Conservation (phyloP, 2,113 vertebrate species). For the Neogobius melanostomus region DNA sequence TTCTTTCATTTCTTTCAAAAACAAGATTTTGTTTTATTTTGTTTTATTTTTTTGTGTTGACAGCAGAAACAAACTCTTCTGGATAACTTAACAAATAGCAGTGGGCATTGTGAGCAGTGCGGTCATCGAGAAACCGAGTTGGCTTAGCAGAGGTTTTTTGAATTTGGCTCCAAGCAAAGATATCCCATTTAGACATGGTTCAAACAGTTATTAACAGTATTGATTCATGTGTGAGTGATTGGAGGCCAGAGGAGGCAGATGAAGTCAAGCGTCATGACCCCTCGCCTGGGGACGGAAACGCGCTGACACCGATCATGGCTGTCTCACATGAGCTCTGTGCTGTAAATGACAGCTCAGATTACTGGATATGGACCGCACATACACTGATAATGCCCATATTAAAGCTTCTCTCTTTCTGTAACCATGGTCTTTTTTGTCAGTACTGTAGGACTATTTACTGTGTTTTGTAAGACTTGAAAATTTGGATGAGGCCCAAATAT, state of each 20-base stretch:
- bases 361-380: conserved; percentile 56
- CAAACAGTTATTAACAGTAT: conserved; percentile 82
- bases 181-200: conserved; percentile 80
- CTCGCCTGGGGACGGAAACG: conserved; percentile 73
- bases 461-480: neutral
- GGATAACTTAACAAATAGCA: conserved; percentile 8
- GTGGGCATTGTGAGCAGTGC: conserved; percentile 30
- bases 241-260: conserved; percentile 73
- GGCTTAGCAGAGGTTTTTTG: conserved; percentile 48
- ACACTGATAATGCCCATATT: conserved; percentile 43
- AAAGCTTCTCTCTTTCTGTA: conserved; percentile 25
- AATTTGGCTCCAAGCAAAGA: conserved; percentile 73
- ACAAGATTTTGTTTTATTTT: no score
- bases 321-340: conserved; percentile 58
- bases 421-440: neutral
- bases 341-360: conserved; percentile 68
- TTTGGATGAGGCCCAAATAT: no score
- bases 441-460: neutral
- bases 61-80: conserved; percentile 7
- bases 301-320: conserved; percentile 72
- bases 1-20: no score
- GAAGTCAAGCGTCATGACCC: conserved; percentile 75
- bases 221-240: conserved; percentile 84
- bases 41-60: no score
- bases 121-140: conserved; percentile 31